Evolutionary conservation across 1,140 invertebrate genomes (phyloP), one percentile per base, ranked within the genome.

Genomic region (Zaprionus tsacasi): DNA sequence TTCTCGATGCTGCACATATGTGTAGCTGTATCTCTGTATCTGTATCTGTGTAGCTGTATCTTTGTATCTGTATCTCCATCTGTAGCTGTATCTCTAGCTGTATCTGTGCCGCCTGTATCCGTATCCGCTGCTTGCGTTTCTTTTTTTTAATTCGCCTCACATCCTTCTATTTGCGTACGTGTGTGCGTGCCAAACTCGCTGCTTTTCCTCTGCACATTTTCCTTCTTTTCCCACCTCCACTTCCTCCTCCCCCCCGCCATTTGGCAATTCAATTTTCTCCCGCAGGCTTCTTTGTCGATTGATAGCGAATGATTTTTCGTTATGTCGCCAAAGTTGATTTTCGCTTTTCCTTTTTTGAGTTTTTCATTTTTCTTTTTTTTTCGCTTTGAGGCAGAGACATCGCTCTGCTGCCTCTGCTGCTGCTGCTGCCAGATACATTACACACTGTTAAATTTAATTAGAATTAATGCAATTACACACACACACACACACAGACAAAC

Each of bases 141-240:
- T 21, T 21, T 21, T 77, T 87, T 88, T 87, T 88, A 87, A 87
- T 88, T 87, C 80, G 83, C 77, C 78, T 82, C 83, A 87, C 83
- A 87, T 80, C 82, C 83, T 80, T 87, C 79, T 87, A 87, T 87
- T 87, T 88, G 83, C 82, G 79, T 87, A 87, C 82, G 82, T 86
- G 82, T 86, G 82, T 76, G 82, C 66, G 65, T 71, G 60, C 40
- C 63, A 45, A 56, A 66, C 38, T 66, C 27, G 27, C 27, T 66
- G 25, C 52, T 45, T 66, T 55, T 56, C 43, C 56, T 43, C 38
- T 57, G 15, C 36, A 45, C 60, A 54, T 59, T 58, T 56, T 45
- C 12, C 38, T 21, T 7, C 17, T 21, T 21, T 21, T n/a, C n/a
- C n/a, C n/a, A 0, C 27, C 4, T 36, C 4, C 33, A n/a, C 12